Base-by-base conservation (phyloP, 1,140 invertebrate species). In the Heliconius congener region DNA sequence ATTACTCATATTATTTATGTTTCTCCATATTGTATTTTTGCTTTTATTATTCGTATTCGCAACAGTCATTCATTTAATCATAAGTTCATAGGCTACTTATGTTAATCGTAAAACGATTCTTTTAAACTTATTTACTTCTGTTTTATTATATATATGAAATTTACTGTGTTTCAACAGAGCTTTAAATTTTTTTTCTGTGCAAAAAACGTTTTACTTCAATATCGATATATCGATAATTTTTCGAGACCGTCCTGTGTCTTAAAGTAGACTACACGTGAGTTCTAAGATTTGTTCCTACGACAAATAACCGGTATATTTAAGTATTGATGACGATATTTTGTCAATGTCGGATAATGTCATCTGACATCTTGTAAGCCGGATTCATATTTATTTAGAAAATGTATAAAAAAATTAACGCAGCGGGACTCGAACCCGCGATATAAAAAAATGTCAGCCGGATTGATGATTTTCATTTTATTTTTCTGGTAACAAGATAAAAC, bases 251-350 rank as follows among this genome's bases (percentile, higher is more conserved):
- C 70, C 78, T 79, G 78, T 76, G 79, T 77, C 81, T 79, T 82
- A 80, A 77, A 71, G 71, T 23, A 71, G 78, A 50, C 30, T 60
- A 79, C 82, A 82, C 79, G 81, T 85, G 84, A 81, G 73, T 39
- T 27, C 60, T 30, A 27, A 66, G 60, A 66, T 27, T 30, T 27
- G 9, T 23, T 18, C 13, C 30, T 66, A 30, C 60, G 60, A 66
- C 16, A 30, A 3, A 13, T 30, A 30, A 30, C 4, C 13, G 9
- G 19, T 23, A 46, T 23, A 23, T 57, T 57, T 57, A 23, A 57
- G 8, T 57, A 23, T 23, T 23, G 55, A 23, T 23, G 19, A 57
- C 50, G 42, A 46, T 46, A 16, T 46, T 0, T 46, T 46, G 42
- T 16, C 42, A 46, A 46, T 46, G 42, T 46, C 42, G 16, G 42